A percentile compares a stretch with the other conserved stretches of the same genome.
phyloP scores from a whole-genome alignment of 1,140 invertebrate species.

The Nixonia krombeini region DNA sequence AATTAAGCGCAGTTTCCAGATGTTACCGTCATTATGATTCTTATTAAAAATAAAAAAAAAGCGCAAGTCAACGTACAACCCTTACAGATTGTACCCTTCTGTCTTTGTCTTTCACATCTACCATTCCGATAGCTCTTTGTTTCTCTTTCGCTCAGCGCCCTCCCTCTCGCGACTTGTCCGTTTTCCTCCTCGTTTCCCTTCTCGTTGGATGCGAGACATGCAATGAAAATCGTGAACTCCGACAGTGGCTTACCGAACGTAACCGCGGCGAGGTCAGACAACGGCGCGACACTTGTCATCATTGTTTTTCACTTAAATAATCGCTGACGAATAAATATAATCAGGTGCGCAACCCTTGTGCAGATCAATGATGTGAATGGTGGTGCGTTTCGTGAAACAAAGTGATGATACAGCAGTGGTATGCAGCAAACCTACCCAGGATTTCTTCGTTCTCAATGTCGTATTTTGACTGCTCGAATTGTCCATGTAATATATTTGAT shows the following conservation, averaged over 20 bases:
- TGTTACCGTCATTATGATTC: too few relatives aligned
- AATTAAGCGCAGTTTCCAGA: too few relatives aligned
- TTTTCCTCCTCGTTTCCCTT: slow-evolving; percentile 3
- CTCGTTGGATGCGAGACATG: background rate
- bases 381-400: background rate
- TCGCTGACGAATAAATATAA: background rate
- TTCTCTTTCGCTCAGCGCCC: background rate
- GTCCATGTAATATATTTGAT: background rate
- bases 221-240: slow-evolving; percentile 1
- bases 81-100: too few relatives aligned
- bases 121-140: too few relatives aligned
- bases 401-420: background rate
- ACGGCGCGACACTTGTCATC: background rate
- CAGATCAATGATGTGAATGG: background rate
- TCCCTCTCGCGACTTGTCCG: background rate
- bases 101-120: too few relatives aligned
- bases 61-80: too few relatives aligned
- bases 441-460: background rate
- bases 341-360: background rate
- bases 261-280: background rate
- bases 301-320: background rate
- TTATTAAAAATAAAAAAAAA: too few relatives aligned
- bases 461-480: background rate
- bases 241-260: background rate
- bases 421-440: background rate